Evolutionary conservation across 2,888 invertebrate genomes (phyloP).

Genomic region (Venusia cambrica): DNA sequence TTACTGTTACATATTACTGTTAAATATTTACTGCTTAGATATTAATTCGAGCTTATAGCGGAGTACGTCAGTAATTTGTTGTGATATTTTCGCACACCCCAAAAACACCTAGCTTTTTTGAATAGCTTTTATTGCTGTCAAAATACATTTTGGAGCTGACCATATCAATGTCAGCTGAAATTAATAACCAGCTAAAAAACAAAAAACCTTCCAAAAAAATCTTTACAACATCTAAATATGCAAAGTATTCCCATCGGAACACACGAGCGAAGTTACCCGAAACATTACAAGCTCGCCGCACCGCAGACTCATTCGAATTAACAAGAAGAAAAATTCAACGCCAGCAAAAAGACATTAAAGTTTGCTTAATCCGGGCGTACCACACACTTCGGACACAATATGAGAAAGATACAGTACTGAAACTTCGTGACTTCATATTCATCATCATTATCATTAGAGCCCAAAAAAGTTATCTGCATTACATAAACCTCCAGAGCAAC

Average conservation of each 20-base stretch:
- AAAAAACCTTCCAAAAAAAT: constrained; percentile 10
- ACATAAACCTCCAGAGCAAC: too few species aligned
- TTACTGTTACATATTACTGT: too few species aligned
- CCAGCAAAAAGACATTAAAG: constrained; percentile 37
- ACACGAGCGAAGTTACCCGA: constrained; percentile 14
- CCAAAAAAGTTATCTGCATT: too few species aligned
- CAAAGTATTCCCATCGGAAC: constrained; percentile 15
- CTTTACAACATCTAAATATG: constrained; percentile 9
- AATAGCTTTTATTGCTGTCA: too few species aligned
- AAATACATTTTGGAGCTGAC: too few species aligned
- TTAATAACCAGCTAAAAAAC: constrained; percentile 4
- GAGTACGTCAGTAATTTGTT: constrained; percentile 13
- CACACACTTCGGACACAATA: constrained; percentile 4
- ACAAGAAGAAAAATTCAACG: constrained; percentile 26
- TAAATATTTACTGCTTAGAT: too few species aligned
- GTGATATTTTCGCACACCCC: too few species aligned
- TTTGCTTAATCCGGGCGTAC: constrained; percentile 37
- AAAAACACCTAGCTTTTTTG: too few species aligned
- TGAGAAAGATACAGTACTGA: constrained; percentile 1
- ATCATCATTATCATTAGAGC: too few species aligned
- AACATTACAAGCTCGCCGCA: constrained; percentile 17
- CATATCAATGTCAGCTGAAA: too few species aligned
- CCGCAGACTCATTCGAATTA: constrained; percentile 22
- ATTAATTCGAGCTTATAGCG: constrained; percentile 9
- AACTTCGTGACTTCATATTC: too few species aligned